These are phyloP conservation scores for Bombus breviceps DNA, from an alignment of 1,140 invertebrate genomes.

Conservation along the genomic window DNA sequence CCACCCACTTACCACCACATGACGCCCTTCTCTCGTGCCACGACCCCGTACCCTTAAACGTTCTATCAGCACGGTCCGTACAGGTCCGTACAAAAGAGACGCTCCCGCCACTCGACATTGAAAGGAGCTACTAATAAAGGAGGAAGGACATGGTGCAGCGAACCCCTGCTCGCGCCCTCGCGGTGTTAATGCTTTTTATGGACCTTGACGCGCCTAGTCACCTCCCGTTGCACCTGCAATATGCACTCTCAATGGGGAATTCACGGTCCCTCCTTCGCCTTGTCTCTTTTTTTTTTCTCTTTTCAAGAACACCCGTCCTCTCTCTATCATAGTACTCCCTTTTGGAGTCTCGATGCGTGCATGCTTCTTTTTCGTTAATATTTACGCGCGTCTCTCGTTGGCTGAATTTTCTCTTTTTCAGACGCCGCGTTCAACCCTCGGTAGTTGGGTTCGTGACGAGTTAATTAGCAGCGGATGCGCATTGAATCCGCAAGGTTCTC, in stretches of 20 bases:
- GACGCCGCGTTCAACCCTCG: neutral
- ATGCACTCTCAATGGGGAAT: constrained; percentile 32
- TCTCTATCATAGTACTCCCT: neutral
- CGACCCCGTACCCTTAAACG: constrained; percentile 50
- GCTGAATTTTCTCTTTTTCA: neutral
- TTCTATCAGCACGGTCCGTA: constrained; percentile 39
- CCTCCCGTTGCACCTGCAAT: constrained; percentile 46
- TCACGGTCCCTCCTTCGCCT: neutral
- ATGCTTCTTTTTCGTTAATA: constrained; percentile 29
- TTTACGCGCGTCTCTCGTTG: constrained; percentile 20
- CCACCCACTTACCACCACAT: constrained; percentile 63
- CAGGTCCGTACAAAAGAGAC: constrained; percentile 54
- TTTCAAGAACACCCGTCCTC: neutral
- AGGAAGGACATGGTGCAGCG: constrained; percentile 25
- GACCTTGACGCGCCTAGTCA: neutral
- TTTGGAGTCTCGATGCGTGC: too few relatives aligned
- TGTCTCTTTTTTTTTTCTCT: neutral
- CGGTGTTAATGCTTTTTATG: constrained; percentile 32
- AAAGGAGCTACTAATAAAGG: constrained; percentile 41
- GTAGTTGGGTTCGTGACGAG: neutral
- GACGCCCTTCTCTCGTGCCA: constrained; percentile 60
- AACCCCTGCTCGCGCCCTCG: constrained; percentile 36
- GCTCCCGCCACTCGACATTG: constrained; percentile 31
- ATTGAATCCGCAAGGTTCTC: constrained; percentile 2
- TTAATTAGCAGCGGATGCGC: constrained; percentile 39